Base-by-base conservation (phyloP, 1,140 invertebrate species). In the Cotesia typhae region DNA sequence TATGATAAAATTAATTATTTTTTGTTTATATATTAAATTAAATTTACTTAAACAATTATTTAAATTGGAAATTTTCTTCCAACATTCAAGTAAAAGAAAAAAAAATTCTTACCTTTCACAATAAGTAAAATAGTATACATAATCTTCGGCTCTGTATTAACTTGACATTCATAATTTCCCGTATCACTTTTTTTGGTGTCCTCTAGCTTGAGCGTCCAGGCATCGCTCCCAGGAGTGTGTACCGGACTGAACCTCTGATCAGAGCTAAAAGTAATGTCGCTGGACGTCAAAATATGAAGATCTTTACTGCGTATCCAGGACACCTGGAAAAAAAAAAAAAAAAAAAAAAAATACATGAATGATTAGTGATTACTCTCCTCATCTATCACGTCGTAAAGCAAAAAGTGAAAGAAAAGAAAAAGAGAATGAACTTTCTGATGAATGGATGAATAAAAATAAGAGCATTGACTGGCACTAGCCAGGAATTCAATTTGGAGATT, bases 131-230 rank as follows among this genome's bases (percentile, higher is more conserved):
- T 90, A 70, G 90, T 89, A 76, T 90, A 87, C 84, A 91, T 92
- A 84, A 92, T 90, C 83, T 93, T 94, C n/a, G 92, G 92, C 77
- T 94, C 92, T 1, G 92, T 93, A 81, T 93, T 94, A 78, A 94
- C 90, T 83, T 94, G 93, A 78, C 93, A 94, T 87, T 94, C 92
- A 86, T 94, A 94, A 53, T 89, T 87, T 41, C 93, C 93, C 10
- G 90, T 87, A 83, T 95, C 94, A 6, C 88, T 81, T 74, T 87
- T 82, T 67, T 89, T 89, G 6, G 90, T 89, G n/a, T 89, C 89
- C 67, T 89, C 88, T 66, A 95, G 91, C 76, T 90, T 88, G 55
- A 96, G 88, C 20, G 91, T 91, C 91, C 91, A 93, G 53, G 89
- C 88, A 73, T 89, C 88, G 53, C 88, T 87, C 47, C 88, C 87